Base-by-base conservation (phyloP, 2,888 invertebrate genomes). In the Rhamphomyia laevipes region DNA sequence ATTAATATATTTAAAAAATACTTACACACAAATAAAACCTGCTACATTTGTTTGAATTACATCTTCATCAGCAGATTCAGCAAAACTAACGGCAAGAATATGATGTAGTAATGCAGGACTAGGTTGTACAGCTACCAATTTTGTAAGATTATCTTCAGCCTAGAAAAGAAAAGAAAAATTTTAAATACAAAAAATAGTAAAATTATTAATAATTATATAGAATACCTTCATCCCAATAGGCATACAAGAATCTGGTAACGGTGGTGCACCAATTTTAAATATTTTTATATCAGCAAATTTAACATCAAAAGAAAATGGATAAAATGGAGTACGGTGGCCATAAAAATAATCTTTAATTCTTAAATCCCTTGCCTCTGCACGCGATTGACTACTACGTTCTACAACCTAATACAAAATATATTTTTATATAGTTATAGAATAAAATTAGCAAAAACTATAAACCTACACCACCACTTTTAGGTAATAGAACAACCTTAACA, bases 341-440 rank as follows among this genome's bases (percentile, higher is more conserved):
- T 99, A 99, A 74, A 97, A 99, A 71, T 97, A 99, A 72, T 95
- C 90, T 37, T 90, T 74, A 7, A 95, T 85, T 45, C 88, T 76
- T 46, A 78, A 75, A 70, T 94, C 93, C 37, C 94, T 74, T 0
- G 77, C 67, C 63, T 93, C 91, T 0, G 74, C 75, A 41, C 94
- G 74, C 49, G 80, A 76, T 17, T 78, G 72, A 51, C 81, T 76
- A 49, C 82, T 86, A 16, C 94, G 74, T 65, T 93, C 93, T 0
- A 94, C 94, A 7, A 94, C 86, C 86, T 86, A 9, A 27, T 27
- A 27, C 2, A 27, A 27, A 27, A n/a, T n/a, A n/a, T n/a, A n/a
- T n/a, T n/a, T n/a, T n/a, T n/a, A n/a, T n/a, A n/a, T 56, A 40
- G 43, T 35, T 43, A 18, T 15, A 37, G 37, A 13, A 27, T 46